A percentile compares a stretch with the other conserved stretches of the same genome.
Evolutionary conservation across 2,113 vertebrate species (phyloP).

Genomic region (Psilopogon haemacephalus): DNA sequence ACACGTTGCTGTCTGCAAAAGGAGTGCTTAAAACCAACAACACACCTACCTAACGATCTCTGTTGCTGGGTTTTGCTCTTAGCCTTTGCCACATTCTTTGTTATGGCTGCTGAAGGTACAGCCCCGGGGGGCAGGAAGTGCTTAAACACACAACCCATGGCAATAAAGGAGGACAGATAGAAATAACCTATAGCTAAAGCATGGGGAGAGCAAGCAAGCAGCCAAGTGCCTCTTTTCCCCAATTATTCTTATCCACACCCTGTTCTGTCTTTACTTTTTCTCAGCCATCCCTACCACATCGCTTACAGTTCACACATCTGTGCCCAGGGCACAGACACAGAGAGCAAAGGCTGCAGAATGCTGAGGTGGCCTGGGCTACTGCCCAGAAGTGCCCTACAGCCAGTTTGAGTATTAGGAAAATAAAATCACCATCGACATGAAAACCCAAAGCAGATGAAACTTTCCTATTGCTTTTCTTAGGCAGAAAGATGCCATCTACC

Average conservation of each 20-base stretch:
- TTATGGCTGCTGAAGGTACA: neutral
- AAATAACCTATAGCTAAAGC: neutral
- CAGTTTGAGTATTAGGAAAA: neutral
- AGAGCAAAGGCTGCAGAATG: neutral
- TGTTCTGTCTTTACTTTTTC: neutral
- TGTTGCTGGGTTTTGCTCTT: neutral
- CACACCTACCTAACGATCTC: neutral
- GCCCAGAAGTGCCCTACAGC: neutral
- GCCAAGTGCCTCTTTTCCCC: neutral
- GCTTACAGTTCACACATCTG: neutral
- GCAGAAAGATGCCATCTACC: neutral
- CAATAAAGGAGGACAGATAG: neutral
- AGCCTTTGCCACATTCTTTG: neutral
- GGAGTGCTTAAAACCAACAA: neutral
- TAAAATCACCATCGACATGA: neutral
- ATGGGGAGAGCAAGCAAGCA: neutral
- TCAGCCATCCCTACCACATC: neutral
- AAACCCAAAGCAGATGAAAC: neutral
- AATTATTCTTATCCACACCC: neutral
- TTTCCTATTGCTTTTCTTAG: neutral
- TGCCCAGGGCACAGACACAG: neutral
- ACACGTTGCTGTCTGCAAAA: neutral
- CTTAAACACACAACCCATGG: neutral
- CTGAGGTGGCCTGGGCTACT: neutral
- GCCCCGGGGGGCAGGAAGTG: neutral